Conservation (phyloP, 2,888 invertebrate genomes). For the Sabatieria punctata region DNA sequence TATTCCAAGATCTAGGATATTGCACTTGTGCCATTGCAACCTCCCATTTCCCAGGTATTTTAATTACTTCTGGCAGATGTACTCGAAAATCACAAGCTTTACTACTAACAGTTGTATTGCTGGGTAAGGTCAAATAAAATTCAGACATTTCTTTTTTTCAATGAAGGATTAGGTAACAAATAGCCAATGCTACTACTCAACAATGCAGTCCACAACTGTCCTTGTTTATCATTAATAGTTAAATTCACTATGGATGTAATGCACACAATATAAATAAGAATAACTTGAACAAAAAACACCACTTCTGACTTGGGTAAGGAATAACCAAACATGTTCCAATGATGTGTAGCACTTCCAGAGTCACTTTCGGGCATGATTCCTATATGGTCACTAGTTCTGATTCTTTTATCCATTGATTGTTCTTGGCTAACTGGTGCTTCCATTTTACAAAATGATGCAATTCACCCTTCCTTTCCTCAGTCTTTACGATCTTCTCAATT, state of each 20-base stretch:
- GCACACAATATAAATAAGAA: neutral
- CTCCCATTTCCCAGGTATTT: conserved; percentile 4
- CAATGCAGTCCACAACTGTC: neutral
- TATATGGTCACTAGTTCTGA: too few species aligned
- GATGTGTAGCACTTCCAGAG: neutral
- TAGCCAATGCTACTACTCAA: neutral
- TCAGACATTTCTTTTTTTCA: neutral
- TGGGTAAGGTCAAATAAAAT: conserved; percentile 6
- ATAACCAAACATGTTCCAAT: neutral
- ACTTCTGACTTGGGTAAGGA: neutral
- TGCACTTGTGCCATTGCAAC: conserved; percentile 1
- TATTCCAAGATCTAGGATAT: neutral
- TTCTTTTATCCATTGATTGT: too few species aligned
- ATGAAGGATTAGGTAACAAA: neutral
- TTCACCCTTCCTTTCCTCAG: neutral
- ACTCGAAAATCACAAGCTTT: neutral
- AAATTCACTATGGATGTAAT: conserved; percentile 1
- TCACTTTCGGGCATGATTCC: too few species aligned
- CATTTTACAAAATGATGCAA: too few species aligned
- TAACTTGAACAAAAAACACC: neutral
- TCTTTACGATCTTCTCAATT: neutral
- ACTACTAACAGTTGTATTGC: conserved; percentile 1
- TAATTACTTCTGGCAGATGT: neutral
- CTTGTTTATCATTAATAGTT: neutral
- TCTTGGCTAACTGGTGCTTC: too few species aligned